These are phyloP conservation scores for Tor tambroides DNA, from an alignment of 2,113 vertebrate species.

Conservation along the genomic window DNA sequence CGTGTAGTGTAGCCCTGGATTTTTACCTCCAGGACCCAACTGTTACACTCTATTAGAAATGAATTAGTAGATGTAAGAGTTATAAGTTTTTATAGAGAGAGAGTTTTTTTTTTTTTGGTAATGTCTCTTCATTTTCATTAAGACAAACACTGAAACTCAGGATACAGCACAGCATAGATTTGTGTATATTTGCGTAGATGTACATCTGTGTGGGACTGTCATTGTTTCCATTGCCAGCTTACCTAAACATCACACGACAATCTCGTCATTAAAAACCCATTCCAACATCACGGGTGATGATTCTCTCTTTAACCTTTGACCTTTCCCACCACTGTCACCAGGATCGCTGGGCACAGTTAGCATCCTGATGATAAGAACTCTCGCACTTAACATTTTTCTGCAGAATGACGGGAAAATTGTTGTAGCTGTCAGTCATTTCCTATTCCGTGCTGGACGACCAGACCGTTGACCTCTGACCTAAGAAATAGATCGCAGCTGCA, in stretches of 20 bases:
- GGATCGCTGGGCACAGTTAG: slow-evolving; percentile 35
- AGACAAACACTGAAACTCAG: not conserved
- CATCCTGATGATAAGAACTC: slow-evolving; percentile 39
- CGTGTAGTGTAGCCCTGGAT: not conserved
- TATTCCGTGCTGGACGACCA: slow-evolving; percentile 12
- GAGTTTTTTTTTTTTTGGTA: not conserved
- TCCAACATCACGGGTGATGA: slow-evolving; percentile 23
- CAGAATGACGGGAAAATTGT: slow-evolving; percentile 24
- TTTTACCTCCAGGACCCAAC: not conserved
- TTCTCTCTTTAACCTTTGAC: slow-evolving; percentile 33
- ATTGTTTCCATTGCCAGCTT: slow-evolving; percentile 44
- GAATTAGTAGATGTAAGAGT: not conserved
- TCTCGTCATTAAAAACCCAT: slow-evolving; percentile 53
- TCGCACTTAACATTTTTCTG: slow-evolving; percentile 38
- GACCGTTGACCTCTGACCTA: slow-evolving; percentile 43
- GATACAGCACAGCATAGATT: not conserved
- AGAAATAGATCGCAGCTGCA: slow-evolving; percentile 22
- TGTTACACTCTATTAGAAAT: not conserved
- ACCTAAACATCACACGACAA: slow-evolving; percentile 33
- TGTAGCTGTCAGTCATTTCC: slow-evolving; percentile 38
- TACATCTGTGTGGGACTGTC: slow-evolving; percentile 30
- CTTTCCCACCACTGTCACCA: slow-evolving; percentile 47
- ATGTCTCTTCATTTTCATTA: not conserved
- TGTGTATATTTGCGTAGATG: not conserved
- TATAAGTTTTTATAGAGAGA: too few relatives aligned